Evolutionary conservation across 2,113 vertebrate species (phyloP), one percentile per base, ranked within the genome.

Genomic region (Ammodytes dubius): DNA sequence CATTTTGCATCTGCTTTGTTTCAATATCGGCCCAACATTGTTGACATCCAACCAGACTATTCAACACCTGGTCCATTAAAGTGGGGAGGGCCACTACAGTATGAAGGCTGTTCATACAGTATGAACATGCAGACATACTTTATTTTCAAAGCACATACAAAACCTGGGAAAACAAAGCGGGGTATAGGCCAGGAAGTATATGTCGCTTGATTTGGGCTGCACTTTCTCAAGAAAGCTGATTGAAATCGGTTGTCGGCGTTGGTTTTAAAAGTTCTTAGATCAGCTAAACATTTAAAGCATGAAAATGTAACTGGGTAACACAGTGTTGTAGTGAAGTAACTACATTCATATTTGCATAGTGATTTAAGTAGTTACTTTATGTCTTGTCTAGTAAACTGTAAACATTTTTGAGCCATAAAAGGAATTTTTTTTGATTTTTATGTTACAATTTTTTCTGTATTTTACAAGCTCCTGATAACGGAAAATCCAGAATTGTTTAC

Each of bases 1-100:
- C 68, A 9, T 74, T 70, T 74, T 65, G 69, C 89, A 90, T 93
- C 83, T 92, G 91, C 89, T 87, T 89, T 50, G 70, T 82, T 87
- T 93, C 84, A 91, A 91, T 27, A 27, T 87, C 80, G 69, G 82
- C 67, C 69, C 17, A 17, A 81, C 50, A 27, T 61, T 83, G 84
- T 90, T 82, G 85, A 91, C 82, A 87, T 85, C 79, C 63, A 91
- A 84, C 79, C 88, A 91, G 86, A 52, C 81, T 87, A 12, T 52
- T 92, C 91, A 83, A 86, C 90, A 92, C 91, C 85, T 85, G 79
- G 81, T 49, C 64, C 37, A 10, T 75, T 76, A 77, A 72, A 69
- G 70, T 47, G n/a, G 10, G n/a, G 74, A 43, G 59, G 61, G 65
- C 65, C 17, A 15, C 2, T 8, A 54, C 6, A 56, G 47, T 58